A percentile compares a stretch with the other conserved stretches of the same genome.
These are phyloP conservation scores for Oasisia sp. DNA, from an alignment of 2,888 invertebrate species.

Conservation along the genomic window DNA sequence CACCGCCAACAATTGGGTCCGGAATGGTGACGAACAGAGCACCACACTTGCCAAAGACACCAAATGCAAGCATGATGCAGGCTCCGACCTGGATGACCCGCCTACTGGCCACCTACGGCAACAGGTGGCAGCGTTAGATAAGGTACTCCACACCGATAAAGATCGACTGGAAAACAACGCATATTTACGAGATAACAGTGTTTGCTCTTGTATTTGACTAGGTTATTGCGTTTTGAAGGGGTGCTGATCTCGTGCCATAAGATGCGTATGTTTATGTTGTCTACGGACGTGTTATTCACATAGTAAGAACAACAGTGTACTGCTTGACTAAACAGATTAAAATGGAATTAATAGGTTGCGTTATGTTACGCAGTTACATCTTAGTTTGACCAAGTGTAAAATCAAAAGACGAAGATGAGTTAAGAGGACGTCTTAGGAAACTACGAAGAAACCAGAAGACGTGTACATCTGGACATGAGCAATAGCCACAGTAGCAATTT, in stretches of 20 bases:
- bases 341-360: neutral
- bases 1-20: slow-evolving; percentile 67
- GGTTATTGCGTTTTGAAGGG: neutral
- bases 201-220: neutral
- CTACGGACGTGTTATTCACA: neutral
- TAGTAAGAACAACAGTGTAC: neutral
- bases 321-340: neutral
- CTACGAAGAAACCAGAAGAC: neutral
- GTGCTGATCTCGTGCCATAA: neutral
- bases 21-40: slow-evolving; percentile 68
- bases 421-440: neutral
- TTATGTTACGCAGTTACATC: neutral
- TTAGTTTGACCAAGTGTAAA: neutral
- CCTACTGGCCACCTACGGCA: slow-evolving; percentile 58
- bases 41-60: slow-evolving; percentile 67
- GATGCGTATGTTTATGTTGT: neutral
- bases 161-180: too few species aligned
- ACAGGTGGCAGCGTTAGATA: neutral
- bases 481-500: too few species aligned
- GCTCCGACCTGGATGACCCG: slow-evolving; percentile 63
- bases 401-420: neutral
- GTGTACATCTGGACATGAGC: too few species aligned
- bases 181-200: too few species aligned
- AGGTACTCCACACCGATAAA: neutral
- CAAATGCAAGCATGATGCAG: slow-evolving; percentile 61